Base-by-base conservation (phyloP, 2,797 vertebrate species). In the Propithecus deckenii region DNA sequence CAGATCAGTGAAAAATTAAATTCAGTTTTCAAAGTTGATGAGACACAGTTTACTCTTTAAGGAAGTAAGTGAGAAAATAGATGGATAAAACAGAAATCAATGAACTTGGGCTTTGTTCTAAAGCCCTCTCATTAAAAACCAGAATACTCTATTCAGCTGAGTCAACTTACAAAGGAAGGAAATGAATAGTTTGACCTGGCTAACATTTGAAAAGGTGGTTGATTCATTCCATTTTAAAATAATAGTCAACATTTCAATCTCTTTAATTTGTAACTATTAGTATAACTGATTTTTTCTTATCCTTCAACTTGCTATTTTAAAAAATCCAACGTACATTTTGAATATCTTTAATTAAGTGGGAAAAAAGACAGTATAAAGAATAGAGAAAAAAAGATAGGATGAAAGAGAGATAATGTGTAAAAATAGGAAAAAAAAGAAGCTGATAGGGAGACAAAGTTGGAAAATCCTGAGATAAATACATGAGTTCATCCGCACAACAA, bases 221-320 rank as follows among this genome's bases (percentile, higher is more conserved):
- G 92, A 86, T 89, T 96, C 76, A 2, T 84, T 96, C 59, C 52
- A 28, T 59, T 97, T 88, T 88, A 87, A 89, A 96, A 97, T 94
- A 95, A 83, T 61, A 94, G 63, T 13, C 20, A n/a, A 69, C 32
- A 22, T 61, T 84, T 25, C 63, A 63, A 89, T 93, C 46, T 94
- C 52, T 92, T 95, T 96, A 85, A 79, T 91, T 94, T 96, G 50
- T 86, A 92, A 67, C 55, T 94, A 72, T 72, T 92, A n/a, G 2
- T 61, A 75, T 63, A 92, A 94, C 23, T 72, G 23, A 89, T 71
- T 59, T 50, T 92, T 95, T 86, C 65, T 89, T 72, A 93, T 65
- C 32, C 20, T 94, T 95, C 48, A 96, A 57, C 48, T 15, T 90
- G 14, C 25, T 78, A 38, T 84, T 81, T 84, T 22, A 89, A 89